Evolutionary conservation across 2,888 invertebrate species (phyloP).

Genomic region (Mythimna vitellina): DNA sequence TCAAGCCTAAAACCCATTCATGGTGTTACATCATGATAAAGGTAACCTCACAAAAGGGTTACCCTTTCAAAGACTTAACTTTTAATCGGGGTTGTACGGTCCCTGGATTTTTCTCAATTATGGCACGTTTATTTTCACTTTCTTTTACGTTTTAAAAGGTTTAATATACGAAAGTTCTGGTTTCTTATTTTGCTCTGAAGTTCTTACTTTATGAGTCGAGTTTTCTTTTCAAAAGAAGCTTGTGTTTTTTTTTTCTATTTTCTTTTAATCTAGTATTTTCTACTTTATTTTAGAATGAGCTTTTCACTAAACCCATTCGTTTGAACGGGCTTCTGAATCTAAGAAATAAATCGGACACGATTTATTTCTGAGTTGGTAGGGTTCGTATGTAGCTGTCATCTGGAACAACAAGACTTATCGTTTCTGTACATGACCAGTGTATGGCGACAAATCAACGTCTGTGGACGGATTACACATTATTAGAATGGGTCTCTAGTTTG

Average conservation of each 20-base stretch:
- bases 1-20: too few species aligned
- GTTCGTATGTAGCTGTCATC: constrained; percentile 41
- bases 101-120: constrained; percentile 43
- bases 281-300: constrained; percentile 9
- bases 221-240: constrained; percentile 20
- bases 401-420: constrained; percentile 45
- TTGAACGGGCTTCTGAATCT: constrained; percentile 13
- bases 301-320: constrained; percentile 9
- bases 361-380: constrained; percentile 43
- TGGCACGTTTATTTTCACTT: constrained; percentile 48
- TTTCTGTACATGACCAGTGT: constrained; percentile 41
- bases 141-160: constrained; percentile 29
- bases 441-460: constrained; percentile 52
- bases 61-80: too few species aligned
- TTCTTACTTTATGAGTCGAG: constrained; percentile 2
- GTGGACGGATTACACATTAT: constrained; percentile 27
- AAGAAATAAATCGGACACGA: constrained; percentile 46
- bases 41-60: too few species aligned
- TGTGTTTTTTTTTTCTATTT: neutral
- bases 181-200: constrained; percentile 10
- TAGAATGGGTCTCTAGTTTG: constrained; percentile 27
- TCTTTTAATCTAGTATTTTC: neutral
- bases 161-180: neutral
- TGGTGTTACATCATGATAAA: too few species aligned
- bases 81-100: too few species aligned